Base-by-base conservation (phyloP, 2,888 invertebrate species). In the Xestia ashworthii region DNA sequence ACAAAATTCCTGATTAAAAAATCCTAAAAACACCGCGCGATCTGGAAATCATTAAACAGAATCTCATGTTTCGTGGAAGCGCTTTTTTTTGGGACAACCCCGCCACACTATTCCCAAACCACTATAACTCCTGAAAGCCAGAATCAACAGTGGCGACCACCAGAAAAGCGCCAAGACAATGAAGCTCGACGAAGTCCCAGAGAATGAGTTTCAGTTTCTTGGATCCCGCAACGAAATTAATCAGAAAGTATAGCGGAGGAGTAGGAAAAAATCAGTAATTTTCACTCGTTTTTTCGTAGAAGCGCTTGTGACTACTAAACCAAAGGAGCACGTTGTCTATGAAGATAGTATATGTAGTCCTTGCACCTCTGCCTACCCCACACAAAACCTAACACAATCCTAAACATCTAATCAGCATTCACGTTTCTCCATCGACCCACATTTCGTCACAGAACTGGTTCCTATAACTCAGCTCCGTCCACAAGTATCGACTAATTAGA, bases 401-500 rank as follows among this genome's bases (percentile, higher is more conserved):
- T 75, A 25, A n/a, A 22, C 60, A 73, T 60, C 25, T 38, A 53
- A 67, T 73, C 65, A 78, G 58, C 53, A 70, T 75, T 73, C 58
- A 25, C 64, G 79, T 84, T 78, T 71, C 83, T 72, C 86, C 74
- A 78, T 55, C 78, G 82, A 81, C 83, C 83, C 74, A 81, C 71
- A 77, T 88, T 83, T 78, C 71, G 38, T 71, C 71, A 81, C 74
- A 69, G 38, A 83, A 82, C 81, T 71, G 74, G 83, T 82, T 74
- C 64, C 38, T 5, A 55, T 55, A 87, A 79, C 72, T 81, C 71
- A 79, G 66, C 68, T 41, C 69, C 62, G 44, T 11, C 80, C 78
- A 67, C 78, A 73, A 80, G 65, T 78, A 76, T 68, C 71, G 53
- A 67, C 80, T 85, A 87, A 89, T 89, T 89, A 78, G 64, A 79